A percentile compares a stretch with the other conserved stretches of the same genome.
Evolutionary conservation across 2,888 invertebrate species (phyloP).

Genomic region (Acronicta aceris): DNA sequence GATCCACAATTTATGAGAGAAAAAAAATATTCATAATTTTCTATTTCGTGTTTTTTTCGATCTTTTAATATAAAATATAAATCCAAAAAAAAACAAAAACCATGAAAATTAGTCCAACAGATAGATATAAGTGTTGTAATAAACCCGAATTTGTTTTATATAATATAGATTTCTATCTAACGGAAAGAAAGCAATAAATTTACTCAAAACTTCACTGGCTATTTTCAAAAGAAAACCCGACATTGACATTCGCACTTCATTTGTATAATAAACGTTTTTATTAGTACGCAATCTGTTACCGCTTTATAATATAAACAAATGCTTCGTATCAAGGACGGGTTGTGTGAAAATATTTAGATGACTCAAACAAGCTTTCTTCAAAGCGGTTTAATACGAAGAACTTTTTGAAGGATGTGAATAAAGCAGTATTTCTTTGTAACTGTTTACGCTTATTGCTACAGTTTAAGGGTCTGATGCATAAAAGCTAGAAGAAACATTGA

Average conservation of each 20-base stretch:
- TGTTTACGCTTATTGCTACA: not conserved
- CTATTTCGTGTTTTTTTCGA: too few relatives aligned
- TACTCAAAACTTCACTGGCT: constrained; percentile 12
- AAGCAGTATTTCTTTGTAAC: not conserved
- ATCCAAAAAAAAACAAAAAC: too few relatives aligned
- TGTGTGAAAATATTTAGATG: constrained; percentile 21
- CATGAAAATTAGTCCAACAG: too few relatives aligned
- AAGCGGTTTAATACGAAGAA: not conserved
- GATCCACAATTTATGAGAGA: too few relatives aligned
- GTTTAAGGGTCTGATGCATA: not conserved
- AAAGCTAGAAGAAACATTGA: not conserved
- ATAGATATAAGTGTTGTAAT: too few relatives aligned
- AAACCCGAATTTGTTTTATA: too few relatives aligned
- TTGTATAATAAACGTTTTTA: constrained; percentile 11
- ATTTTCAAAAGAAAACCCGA: constrained; percentile 7
- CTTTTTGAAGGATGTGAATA: not conserved
- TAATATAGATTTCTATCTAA: constrained; percentile 11
- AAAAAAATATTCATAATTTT: too few relatives aligned
- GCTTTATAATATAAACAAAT: constrained; percentile 17
- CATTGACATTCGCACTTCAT: constrained; percentile 9
- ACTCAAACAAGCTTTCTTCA: not conserved
- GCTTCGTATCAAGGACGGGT: constrained; percentile 3
- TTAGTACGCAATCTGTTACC: not conserved
- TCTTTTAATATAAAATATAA: too few relatives aligned
- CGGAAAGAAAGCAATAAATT: constrained; percentile 24